Base-by-base conservation (phyloP, 2,113 vertebrate species). In the Corythornis cristatus region DNA sequence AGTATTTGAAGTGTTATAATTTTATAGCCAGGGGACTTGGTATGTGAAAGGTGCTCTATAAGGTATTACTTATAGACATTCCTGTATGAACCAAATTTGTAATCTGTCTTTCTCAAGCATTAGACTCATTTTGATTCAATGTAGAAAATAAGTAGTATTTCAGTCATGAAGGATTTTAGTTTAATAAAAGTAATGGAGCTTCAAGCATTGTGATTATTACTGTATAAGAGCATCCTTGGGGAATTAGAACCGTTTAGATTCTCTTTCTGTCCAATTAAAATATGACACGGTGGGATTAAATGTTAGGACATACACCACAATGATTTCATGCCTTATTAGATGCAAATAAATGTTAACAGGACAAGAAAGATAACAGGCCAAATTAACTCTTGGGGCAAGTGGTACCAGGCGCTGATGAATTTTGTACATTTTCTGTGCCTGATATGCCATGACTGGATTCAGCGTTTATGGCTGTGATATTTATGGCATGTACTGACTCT, bases 151-250 rank as follows among this genome's bases (percentile, higher is more conserved):
- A 33, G 51, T 77, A 91, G 78, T 88, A 82, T 94, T 97, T 95
- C 67, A 93, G 64, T 60, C 91, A 71, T 61, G 51, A 82, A 93
- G 46, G 42, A 68, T 92, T 94, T 94, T 86, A 85, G 91, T 93
- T 92, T 83, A 95, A 87, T 97, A 80, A 94, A 91, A 93, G 95
- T 88, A 96, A 90, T 89, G 58, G 80, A 96, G 67, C 86, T 93
- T 95, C 91, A 91, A 94, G 86, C 35, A 62, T 74, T 96, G 60
- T 83, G 67, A 91, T 96, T 91, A 96, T 90, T 81, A 68, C 33
- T 66, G 70, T 58, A 93, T 90, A 95, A 88, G 89, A 85, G 84
- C 40, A 82, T 96, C 89, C 85, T 64, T 71, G 54, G 90, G 80
- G 83, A 75, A 60, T 66, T 68, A 58, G 16, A 84, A 67, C 29